These are phyloP conservation scores for Eurytemora carolleeae DNA, from an alignment of 1,140 invertebrate genomes.

Conservation along the genomic window DNA sequence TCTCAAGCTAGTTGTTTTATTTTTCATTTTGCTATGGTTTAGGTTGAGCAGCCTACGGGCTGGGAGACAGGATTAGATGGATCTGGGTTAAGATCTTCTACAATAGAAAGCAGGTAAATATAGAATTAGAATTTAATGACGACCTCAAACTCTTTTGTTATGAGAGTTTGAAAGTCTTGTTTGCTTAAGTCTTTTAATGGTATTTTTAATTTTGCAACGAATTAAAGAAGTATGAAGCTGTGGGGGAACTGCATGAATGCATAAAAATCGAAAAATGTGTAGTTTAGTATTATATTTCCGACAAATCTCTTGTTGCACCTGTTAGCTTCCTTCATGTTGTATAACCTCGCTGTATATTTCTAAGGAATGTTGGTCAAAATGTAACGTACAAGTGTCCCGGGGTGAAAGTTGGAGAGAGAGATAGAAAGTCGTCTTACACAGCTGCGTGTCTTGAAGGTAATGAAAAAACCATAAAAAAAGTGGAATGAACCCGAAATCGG, in stretches of 20 bases:
- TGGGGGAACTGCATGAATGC: too few species aligned
- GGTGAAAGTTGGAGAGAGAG: background rate
- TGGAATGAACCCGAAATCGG: background rate
- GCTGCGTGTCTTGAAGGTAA: background rate
- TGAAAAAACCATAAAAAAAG: background rate
- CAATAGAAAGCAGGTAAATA: background rate
- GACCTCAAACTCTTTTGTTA: background rate
- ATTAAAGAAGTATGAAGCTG: too few species aligned
- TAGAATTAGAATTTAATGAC: background rate
- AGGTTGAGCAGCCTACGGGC: background rate
- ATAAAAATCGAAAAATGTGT: too few species aligned
- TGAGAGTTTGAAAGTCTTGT: background rate
- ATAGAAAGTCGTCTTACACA: background rate
- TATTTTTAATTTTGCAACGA: too few species aligned
- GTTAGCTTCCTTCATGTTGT: background rate
- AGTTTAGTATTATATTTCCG: too few species aligned
- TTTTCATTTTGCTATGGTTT: too few species aligned
- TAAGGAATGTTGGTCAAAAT: background rate
- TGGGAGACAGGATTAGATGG: background rate
- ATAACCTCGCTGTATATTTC: background rate
- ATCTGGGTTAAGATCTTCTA: background rate
- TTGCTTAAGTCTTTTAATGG: too few species aligned
- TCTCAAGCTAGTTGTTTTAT: too few species aligned
- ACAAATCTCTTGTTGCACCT: too few species aligned
- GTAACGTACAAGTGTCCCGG: background rate